phyloP scores from a whole-genome alignment of 2,113 vertebrate species.

The Ochotona princeps region DNA sequence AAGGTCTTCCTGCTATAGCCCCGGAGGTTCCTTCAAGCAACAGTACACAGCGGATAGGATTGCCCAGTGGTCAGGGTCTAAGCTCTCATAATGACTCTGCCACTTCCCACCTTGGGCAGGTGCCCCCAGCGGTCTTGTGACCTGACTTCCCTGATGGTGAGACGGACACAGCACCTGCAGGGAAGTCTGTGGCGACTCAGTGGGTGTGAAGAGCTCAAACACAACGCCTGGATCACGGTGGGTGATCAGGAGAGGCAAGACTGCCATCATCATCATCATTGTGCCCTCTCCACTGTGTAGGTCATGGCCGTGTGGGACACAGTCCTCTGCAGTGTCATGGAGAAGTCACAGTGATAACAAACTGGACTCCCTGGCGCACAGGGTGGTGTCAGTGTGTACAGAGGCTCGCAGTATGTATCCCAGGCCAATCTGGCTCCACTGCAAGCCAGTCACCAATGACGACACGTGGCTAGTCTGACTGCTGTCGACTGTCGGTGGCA shows the following conservation, averaged over 20 bases:
- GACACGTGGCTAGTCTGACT: too few relatives aligned
- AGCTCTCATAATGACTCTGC: neutral
- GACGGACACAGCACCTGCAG: neutral
- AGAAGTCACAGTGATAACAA: too few relatives aligned
- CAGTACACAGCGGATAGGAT: neutral
- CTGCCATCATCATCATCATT: neutral
- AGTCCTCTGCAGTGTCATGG: neutral
- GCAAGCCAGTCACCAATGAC: too few relatives aligned
- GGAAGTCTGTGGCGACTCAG: neutral
- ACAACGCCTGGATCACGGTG: neutral
- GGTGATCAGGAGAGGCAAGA: neutral
- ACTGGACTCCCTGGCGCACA: too few relatives aligned
- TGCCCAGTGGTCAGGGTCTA: neutral
- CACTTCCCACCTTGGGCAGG: neutral
- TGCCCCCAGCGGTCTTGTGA: neutral
- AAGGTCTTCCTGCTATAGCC: fast-evolving
- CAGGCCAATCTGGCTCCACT: too few relatives aligned
- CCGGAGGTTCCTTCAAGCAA: neutral
- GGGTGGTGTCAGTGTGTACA: too few relatives aligned
- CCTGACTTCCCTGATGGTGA: neutral
- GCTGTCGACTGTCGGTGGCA: too few relatives aligned
- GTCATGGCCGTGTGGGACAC: neutral
- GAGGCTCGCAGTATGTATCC: too few relatives aligned
- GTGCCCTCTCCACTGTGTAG: too few relatives aligned
- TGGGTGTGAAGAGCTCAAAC: neutral